Evolutionary conservation across 2,113 vertebrate genomes (phyloP), one percentile per base, ranked within the genome.

Genomic region (Furnarius figulus): DNA sequence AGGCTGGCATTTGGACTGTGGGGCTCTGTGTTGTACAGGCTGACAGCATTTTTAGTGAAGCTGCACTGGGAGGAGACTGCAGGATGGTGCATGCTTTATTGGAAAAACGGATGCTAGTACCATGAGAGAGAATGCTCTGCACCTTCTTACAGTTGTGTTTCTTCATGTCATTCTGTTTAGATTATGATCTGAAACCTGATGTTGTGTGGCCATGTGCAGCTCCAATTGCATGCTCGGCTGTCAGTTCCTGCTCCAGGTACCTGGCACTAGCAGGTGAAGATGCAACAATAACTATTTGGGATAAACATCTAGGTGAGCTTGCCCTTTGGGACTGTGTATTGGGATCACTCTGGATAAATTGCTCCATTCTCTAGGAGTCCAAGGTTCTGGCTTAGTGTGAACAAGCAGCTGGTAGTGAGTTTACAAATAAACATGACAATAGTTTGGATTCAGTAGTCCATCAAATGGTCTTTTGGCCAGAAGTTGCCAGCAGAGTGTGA

Each of bases 141-240:
- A 28, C 24, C 33, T 77, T 81, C 83, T 79, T 39, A 44, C 5
- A 65, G 27, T 49, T 85, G 30, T 50, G 17, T 61, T 14, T 52
- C 27, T 75, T 65, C 5, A 2, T 67, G 22, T 85, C 14, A 9
- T 82, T 87, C 72, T 87, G 21, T 81, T 82, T 80, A 98, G 98
- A 98, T 47, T 74, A 93, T 68, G 98, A 98, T 24, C 94, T 80
- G 15, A 97, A 98, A 11, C 98, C 98, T 18, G 98, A 98, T 89
- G 67, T 97, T 5, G 95, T 99, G 77, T 99, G 98, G 99, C 99
- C 99, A 12, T 98, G 98, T 37, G 98, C 98, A 11, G 96, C 98
- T 31, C 98, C 98, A 73, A 98, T 99, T 68, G 49, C 85, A 1
- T 98, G 97, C 91, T 99, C 99, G 0, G 95, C 97, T 62, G 92